Evolutionary conservation across 2,888 invertebrate species (phyloP), one percentile per base, ranked within the genome.

Genomic region (Lamellibrachia satsuma): DNA sequence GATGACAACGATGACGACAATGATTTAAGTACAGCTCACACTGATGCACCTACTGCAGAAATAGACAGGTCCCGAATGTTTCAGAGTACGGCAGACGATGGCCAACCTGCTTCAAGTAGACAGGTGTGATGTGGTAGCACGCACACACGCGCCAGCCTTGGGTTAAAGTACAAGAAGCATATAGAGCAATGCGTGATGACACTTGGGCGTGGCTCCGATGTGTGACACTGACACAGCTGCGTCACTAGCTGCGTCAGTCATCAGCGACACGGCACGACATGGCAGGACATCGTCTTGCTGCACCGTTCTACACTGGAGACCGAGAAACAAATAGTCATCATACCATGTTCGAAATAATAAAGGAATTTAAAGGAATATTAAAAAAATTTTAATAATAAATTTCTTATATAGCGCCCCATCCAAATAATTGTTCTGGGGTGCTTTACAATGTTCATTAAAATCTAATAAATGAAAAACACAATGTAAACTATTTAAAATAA

Each of bases 241-340:
- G 75, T 75, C 75, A 75, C 75, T 75, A 75, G 75, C 75, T 75
- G 75, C 4, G 22, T 11, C 75, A 9, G 75, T 75, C 75, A 75
- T 22, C 75, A 75, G n/a, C 15, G 57, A 57, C 57, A 57, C 2
- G 57, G 57, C 75, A n/a, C 6, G 4, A 75, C 75, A 75, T 75
- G 22, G 75, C 22, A 75, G 75, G 75, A 75, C 75, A n/a, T 75
- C 75, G n/a, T 75, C 22, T 75, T 57, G 7, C 15, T 22, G 75
- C 75, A 75, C 75, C 75, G n/a, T n/a, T 75, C 75, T 75, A 75
- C 75, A 75, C 75, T 75, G 75, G 75, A 75, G 75, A 75, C 75
- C 15, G 75, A 75, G n/a, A 75, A n/a, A 75, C 75, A 75, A 75
- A 15, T 22, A 75, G 22, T n/a, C 3, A 22, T 75, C 15, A 75